A percentile compares a stretch with the other conserved stretches of the same genome.
Evolutionary conservation across 2,113 vertebrate genomes (phyloP).

Genomic region (Shinisaurus crocodilurus): DNA sequence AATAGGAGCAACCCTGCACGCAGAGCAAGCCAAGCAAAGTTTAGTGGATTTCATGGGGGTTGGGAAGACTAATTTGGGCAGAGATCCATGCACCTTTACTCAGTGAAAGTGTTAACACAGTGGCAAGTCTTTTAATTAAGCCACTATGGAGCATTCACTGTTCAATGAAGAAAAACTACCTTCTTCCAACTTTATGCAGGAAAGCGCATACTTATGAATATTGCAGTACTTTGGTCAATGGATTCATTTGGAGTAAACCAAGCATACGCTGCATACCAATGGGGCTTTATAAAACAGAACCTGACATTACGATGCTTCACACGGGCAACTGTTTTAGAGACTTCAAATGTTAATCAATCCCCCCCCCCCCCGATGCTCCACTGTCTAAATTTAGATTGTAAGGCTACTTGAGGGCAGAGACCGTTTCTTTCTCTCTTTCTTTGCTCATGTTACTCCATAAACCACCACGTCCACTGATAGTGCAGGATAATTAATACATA

Average conservation of each 20-base stretch:
- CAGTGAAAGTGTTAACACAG: conserved; percentile 16
- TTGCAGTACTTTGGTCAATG: conserved; percentile 10
- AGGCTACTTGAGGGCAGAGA: neutral
- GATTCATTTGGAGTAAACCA: neutral
- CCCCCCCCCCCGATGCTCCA: neutral
- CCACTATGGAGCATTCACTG: neutral
- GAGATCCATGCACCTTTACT: neutral
- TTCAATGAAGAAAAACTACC: conserved; percentile 9
- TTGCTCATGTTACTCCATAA: neutral
- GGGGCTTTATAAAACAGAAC: neutral
- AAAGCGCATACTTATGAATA: conserved; percentile 18
- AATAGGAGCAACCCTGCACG: neutral
- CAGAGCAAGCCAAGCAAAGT: neutral
- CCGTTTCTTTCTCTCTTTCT: neutral
- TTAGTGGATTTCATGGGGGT: neutral
- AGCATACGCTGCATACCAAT: neutral
- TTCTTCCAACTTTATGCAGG: conserved; percentile 10
- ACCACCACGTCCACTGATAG: neutral
- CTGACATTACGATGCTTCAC: neutral
- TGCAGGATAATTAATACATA: neutral
- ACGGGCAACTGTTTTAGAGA: neutral
- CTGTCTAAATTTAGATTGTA: neutral
- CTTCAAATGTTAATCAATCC: neutral
- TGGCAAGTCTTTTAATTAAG: conserved; percentile 26
- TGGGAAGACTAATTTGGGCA: neutral